Percentiles rank a stretch among this genome's conserved stretches.
These are phyloP conservation scores for Saccostrea cuccullata DNA, from an alignment of 1,140 invertebrate species.

Conservation along the genomic window DNA sequence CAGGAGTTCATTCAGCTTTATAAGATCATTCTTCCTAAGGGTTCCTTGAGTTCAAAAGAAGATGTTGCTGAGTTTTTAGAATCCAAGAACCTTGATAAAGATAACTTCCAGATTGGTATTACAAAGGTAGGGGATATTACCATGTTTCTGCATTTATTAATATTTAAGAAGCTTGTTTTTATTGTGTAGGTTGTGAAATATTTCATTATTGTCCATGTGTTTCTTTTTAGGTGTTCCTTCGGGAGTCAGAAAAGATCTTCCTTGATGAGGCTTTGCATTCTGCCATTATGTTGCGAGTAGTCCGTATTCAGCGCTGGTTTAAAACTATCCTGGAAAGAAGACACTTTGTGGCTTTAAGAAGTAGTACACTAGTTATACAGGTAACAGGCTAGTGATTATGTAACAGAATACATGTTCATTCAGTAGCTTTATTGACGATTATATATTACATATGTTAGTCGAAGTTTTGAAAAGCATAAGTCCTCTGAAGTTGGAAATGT, in stretches of 20 bases:
- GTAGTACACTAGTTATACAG: constrained; percentile 87
- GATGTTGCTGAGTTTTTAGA: constrained; percentile 90
- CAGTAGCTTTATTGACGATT: too few species aligned
- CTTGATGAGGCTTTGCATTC: constrained; percentile 94
- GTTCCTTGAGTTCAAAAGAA: constrained; percentile 82
- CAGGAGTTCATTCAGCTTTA: constrained; percentile 94
- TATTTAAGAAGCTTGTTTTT: too few species aligned
- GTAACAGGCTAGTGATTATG: constrained; percentile 62
- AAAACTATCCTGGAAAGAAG: constrained; percentile 88
- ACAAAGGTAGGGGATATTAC: constrained; percentile 83
- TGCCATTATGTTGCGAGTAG: constrained; percentile 94
- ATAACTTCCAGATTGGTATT: constrained; percentile 94
- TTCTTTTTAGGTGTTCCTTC: constrained; percentile 86
- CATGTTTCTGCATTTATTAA: too few species aligned
- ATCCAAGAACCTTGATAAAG: constrained; percentile 88
- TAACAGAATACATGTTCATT: too few species aligned
- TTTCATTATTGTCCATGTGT: neutral
- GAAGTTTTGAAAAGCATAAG: too few species aligned
- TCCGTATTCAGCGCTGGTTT: constrained; percentile 95
- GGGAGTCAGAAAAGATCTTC: constrained; percentile 96
- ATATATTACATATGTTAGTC: too few species aligned
- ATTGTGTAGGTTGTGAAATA: too few species aligned
- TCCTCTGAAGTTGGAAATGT: too few species aligned
- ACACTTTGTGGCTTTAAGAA: constrained; percentile 86
- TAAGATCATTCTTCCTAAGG: constrained; percentile 93